phyloP scores from a whole-genome alignment of 2,888 invertebrate genomes.

The Venustoraphidia nigricollis region DNA sequence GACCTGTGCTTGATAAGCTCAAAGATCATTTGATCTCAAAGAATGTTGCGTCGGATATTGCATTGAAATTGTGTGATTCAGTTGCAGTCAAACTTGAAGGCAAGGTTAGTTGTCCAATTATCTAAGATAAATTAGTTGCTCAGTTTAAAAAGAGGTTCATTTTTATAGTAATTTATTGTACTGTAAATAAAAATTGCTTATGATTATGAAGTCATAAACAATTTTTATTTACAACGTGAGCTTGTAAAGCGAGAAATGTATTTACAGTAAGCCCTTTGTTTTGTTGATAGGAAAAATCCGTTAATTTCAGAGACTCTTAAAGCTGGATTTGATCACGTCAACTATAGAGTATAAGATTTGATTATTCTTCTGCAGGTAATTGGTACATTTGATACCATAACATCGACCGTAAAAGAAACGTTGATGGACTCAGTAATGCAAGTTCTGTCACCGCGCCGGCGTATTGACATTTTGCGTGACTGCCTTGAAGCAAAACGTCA shows the following conservation, averaged over 20 bases:
- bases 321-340: no score
- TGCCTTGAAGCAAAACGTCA: constrained; percentile 75
- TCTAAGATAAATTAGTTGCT: background rate
- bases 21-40: constrained; percentile 91
- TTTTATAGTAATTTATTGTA: no score
- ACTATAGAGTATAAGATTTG: no score
- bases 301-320: no score
- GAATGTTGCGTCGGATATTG: constrained; percentile 95
- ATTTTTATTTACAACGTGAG: no score
- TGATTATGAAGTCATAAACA: no score
- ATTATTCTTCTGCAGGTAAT: constrained; percentile 35
- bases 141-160: no score
- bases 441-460: constrained; percentile 85
- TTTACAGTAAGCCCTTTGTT: background rate
- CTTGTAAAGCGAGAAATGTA: background rate
- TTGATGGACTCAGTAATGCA: constrained; percentile 84
- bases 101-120: constrained; percentile 33
- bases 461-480: constrained; percentile 92
- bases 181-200: no score
- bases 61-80: constrained; percentile 84
- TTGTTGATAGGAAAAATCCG: no score
- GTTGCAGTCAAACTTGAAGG: constrained; percentile 83
- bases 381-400: constrained; percentile 91
- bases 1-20: constrained; percentile 80
- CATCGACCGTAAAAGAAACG: constrained; percentile 72